Evolutionary conservation across 2,113 vertebrate genomes (phyloP).

Genomic region (Phalacrocorax brasilianus): DNA sequence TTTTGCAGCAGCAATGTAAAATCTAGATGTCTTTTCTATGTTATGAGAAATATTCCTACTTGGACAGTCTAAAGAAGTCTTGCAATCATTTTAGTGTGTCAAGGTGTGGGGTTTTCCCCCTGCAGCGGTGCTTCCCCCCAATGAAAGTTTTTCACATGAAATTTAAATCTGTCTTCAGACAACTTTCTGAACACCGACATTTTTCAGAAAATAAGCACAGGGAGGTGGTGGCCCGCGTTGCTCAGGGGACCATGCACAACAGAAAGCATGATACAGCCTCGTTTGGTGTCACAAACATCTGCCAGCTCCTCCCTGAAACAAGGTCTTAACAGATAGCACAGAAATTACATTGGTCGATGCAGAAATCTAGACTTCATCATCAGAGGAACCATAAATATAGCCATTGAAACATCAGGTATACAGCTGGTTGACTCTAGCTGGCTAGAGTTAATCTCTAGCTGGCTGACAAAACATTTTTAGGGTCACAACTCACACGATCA

Average conservation of each 20-base stretch:
- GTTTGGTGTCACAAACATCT: background rate
- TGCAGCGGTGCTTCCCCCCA: background rate
- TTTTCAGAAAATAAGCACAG: background rate
- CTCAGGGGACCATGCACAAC: background rate
- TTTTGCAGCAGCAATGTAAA: background rate
- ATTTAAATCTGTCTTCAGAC: background rate
- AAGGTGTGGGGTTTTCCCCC: background rate
- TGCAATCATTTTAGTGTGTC: background rate
- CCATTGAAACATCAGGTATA: background rate
- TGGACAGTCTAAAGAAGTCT: background rate
- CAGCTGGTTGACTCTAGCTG: background rate
- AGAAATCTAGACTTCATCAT: constrained; percentile 9
- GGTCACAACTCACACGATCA: background rate
- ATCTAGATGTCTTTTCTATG: background rate
- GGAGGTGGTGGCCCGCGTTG: background rate
- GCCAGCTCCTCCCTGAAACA: background rate
- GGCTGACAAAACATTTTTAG: background rate
- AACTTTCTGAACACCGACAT: background rate
- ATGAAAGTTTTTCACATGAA: background rate
- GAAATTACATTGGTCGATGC: background rate
- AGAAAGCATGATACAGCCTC: background rate
- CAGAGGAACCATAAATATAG: background rate
- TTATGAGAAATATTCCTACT: background rate
- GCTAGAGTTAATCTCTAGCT: background rate
- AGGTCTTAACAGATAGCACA: background rate